These are phyloP conservation scores for Agelastica alni DNA, from an alignment of 2,888 invertebrate species.

Conservation along the genomic window DNA sequence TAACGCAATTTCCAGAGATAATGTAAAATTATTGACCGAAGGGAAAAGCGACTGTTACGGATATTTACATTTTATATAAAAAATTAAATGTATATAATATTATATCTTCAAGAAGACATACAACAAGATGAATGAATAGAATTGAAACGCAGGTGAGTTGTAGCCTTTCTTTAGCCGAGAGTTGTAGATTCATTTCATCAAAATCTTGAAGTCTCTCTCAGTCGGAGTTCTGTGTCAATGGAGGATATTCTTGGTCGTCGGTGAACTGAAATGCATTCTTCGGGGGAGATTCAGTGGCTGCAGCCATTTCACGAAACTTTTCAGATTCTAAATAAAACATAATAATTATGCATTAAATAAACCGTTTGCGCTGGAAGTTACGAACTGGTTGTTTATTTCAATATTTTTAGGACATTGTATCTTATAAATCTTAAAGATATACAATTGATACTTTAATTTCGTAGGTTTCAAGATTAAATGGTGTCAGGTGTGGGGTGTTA, in stretches of 20 bases:
- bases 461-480: no score
- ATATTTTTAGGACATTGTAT: no score
- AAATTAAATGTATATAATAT: conserved; percentile 49
- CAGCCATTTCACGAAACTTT: conserved; percentile 73
- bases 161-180: conserved; percentile 31
- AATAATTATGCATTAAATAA: no score
- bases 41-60: no score
- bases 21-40: no score
- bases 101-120: conserved; percentile 52
- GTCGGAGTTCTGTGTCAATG: conserved; percentile 68
- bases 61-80: no score
- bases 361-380: no score
- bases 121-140: conserved; percentile 50
- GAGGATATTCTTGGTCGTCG: conserved; percentile 83
- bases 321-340: conserved; percentile 66
- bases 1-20: no score
- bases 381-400: no score
- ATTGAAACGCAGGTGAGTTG: conserved; percentile 50
- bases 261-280: conserved; percentile 74
- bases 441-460: no score
- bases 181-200: conserved; percentile 21
- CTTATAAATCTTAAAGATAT: no score
- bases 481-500: no score
- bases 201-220: conserved; percentile 46
- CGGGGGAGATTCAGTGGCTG: conserved; percentile 73